Percentiles rank a stretch among this genome's conserved stretches.
These are phyloP conservation scores for Phylloscopus trochilus DNA, from an alignment of 2,113 vertebrate species.

Conservation along the genomic window DNA sequence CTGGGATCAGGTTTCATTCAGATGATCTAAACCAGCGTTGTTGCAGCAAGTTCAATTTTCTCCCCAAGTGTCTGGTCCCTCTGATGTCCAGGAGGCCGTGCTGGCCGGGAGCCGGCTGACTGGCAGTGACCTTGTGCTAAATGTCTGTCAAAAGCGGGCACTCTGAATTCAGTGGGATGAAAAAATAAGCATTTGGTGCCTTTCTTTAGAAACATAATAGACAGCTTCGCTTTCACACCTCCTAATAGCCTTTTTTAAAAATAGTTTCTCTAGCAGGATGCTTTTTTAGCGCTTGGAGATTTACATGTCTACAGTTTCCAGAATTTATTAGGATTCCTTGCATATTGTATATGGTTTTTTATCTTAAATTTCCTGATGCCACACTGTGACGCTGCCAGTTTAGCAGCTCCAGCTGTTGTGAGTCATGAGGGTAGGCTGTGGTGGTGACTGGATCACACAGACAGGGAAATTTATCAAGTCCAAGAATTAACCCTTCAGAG, in stretches of 20 bases:
- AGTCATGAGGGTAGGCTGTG: slow-evolving; percentile 17
- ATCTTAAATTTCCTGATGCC: slow-evolving; percentile 36
- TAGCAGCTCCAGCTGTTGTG: slow-evolving; percentile 13
- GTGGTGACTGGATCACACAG: not conserved
- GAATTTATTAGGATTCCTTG: slow-evolving; percentile 56
- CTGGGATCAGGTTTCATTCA: slow-evolving; percentile 8
- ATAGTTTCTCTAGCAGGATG: slow-evolving; percentile 63
- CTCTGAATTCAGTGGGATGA: not conserved
- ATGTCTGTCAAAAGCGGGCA: slow-evolving; percentile 17
- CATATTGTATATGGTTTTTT: not conserved
- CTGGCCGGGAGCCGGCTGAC: not conserved
- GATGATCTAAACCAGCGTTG: not conserved
- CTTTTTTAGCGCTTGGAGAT: slow-evolving; percentile 5
- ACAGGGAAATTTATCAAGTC: not conserved
- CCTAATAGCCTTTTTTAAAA: slow-evolving; percentile 72
- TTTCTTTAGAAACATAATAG: slow-evolving; percentile 62
- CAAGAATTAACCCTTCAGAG: not conserved
- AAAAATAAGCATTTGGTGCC: slow-evolving; percentile 33
- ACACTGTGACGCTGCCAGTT: not conserved
- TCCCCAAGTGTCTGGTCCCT: not conserved
- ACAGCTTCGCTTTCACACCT: slow-evolving; percentile 67
- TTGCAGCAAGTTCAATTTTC: slow-evolving; percentile 26
- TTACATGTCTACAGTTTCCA: slow-evolving; percentile 42
- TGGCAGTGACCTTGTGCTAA: slow-evolving; percentile 39
- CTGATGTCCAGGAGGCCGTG: not conserved